Evolutionary conservation across 92 coral and sea anemone species (phyloP).

Genomic region (Epizoanthus fatuus): DNA sequence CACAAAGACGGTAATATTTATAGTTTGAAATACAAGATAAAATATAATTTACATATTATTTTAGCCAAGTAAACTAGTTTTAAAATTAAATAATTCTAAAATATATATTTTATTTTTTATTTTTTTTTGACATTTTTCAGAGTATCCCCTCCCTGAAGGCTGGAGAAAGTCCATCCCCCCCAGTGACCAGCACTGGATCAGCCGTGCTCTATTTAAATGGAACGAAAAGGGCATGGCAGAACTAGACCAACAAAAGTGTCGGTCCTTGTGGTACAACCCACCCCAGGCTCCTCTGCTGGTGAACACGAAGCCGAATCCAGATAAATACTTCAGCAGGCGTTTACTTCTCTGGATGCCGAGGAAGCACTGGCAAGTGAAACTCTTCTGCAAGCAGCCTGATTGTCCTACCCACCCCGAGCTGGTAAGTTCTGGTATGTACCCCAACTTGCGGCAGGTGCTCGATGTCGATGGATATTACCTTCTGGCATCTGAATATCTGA

Average conservation of each 20-base stretch:
- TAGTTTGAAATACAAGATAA: too few species aligned
- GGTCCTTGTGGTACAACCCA: constrained; percentile 64
- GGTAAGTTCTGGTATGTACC: too few species aligned
- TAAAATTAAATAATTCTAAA: too few species aligned
- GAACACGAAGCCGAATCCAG: constrained; percentile 19
- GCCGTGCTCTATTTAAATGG: constrained; percentile 13
- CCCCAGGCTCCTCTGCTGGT: constrained; percentile 49
- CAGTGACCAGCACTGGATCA: constrained; percentile 54
- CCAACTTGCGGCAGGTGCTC: constrained; percentile 12
- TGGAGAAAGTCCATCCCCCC: constrained; percentile 59
- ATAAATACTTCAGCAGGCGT: constrained; percentile 13
- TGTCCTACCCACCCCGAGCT: too few species aligned
- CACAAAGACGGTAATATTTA: too few species aligned
- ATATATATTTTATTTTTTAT: too few species aligned
- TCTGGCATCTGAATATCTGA: constrained; percentile 64
- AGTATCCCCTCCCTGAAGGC: constrained; percentile 53
- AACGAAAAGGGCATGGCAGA: not conserved
- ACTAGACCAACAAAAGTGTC: constrained; percentile 32
- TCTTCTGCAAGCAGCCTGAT: not conserved
- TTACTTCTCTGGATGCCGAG: constrained; percentile 20
- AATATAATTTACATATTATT: too few species aligned
- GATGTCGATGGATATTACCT: constrained; percentile 65
- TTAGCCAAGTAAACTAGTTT: too few species aligned
- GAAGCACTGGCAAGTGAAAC: constrained; percentile 9
- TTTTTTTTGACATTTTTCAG: too few species aligned